These are phyloP conservation scores for Colletes gigas DNA, from an alignment of 1,140 invertebrate species.

Conservation along the genomic window DNA sequence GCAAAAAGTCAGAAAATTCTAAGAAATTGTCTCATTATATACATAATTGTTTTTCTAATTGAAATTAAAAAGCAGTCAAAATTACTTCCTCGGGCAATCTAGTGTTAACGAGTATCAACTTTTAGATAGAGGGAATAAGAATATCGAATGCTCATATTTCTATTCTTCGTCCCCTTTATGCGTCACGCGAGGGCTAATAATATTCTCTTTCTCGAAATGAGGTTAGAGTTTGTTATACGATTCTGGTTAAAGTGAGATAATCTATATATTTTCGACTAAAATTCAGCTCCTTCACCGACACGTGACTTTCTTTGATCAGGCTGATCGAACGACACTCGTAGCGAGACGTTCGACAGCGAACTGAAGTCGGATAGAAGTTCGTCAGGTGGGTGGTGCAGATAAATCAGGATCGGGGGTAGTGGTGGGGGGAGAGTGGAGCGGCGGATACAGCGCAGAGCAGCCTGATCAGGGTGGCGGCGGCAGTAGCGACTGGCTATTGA, in stretches of 20 bases:
- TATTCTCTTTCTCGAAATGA: neutral
- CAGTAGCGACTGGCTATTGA: constrained; percentile 80
- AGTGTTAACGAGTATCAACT: too few species aligned
- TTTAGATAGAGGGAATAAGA: neutral
- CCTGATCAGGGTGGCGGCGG: constrained; percentile 70
- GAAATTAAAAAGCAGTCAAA: too few species aligned
- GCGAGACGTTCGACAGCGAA: constrained; percentile 57
- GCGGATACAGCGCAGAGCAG: constrained; percentile 59
- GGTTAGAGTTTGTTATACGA: neutral
- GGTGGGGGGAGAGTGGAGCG: constrained; percentile 35
- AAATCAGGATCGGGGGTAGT: constrained; percentile 55
- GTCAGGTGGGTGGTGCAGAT: constrained; percentile 50
- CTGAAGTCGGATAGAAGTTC: constrained; percentile 53
- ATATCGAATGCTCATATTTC: neutral
- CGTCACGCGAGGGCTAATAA: constrained; percentile 1
- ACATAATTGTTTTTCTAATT: too few species aligned
- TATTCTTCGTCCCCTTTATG: neutral
- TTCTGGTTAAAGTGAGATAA: neutral
- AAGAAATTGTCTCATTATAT: too few species aligned
- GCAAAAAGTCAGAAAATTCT: too few species aligned
- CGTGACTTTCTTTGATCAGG: constrained; percentile 19
- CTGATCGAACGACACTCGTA: constrained; percentile 30
- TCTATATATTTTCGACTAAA: too few species aligned
- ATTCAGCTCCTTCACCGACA: constrained; percentile 12
- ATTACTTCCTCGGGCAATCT: too few species aligned